A percentile compares a stretch with the other conserved stretches of the same genome.
Conservation (phyloP, 2,113 vertebrate species). For the Entosphenus tridentatus region DNA sequence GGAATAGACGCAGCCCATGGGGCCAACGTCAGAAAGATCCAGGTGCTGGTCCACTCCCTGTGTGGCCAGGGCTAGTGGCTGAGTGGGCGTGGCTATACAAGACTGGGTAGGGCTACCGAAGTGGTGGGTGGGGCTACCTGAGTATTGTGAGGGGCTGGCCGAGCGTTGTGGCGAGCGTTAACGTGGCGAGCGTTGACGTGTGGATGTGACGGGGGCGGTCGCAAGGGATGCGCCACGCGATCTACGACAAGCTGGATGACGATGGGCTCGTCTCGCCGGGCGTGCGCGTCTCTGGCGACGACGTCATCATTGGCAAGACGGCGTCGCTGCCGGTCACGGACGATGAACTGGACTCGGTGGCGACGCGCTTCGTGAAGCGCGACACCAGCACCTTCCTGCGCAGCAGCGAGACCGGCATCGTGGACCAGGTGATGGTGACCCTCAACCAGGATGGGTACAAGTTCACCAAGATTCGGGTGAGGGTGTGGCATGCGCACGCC, state of each 20-base stretch:
- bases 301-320: slow-evolving; percentile 1
- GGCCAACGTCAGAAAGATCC: too few relatives aligned
- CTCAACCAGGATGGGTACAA: slow-evolving; percentile 5
- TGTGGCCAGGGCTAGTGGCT: too few relatives aligned
- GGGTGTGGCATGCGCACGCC: not conserved
- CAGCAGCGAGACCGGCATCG: slow-evolving; percentile 3
- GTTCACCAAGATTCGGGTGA: slow-evolving; percentile 5
- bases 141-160: too few relatives aligned
- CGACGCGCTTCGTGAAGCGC: not conserved
- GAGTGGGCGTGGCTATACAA: too few relatives aligned
- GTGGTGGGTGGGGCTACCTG: too few relatives aligned
- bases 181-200: too few relatives aligned
- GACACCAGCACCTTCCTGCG: slow-evolving; percentile 4
- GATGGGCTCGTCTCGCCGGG: not conserved
- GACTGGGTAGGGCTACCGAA: too few relatives aligned
- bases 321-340: not conserved
- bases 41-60: too few relatives aligned
- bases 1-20: too few relatives aligned
- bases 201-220: too few relatives aligned
- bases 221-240: slow-evolving; percentile 1
- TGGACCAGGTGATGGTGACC: slow-evolving; percentile 3
- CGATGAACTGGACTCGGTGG: not conserved
- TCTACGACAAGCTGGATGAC: slow-evolving; percentile 5
- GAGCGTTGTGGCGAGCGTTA: too few relatives aligned
- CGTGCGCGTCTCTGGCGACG: slow-evolving; percentile 3